Evolutionary conservation across 35 echinoderm and acorn worm genomes (phyloP).

Genomic region (Amphiura filiformis): DNA sequence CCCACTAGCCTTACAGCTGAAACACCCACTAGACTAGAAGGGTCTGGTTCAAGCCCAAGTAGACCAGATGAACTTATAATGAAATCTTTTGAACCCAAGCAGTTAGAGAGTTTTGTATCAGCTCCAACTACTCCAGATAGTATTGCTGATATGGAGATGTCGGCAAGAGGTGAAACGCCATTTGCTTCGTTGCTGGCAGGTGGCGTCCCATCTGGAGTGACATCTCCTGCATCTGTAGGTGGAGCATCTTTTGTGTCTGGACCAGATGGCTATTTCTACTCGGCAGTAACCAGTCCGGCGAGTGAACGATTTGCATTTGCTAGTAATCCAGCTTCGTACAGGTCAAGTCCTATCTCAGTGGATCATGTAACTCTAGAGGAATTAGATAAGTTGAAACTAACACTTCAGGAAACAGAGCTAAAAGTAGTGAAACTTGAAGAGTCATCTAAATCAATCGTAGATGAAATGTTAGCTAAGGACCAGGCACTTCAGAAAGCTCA

Average conservation of each 20-base stretch:
- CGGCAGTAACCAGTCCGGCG: slow-evolving; percentile 70
- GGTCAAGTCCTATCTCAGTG: background rate
- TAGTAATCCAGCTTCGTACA: slow-evolving; percentile 4
- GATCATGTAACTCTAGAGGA: slow-evolving; percentile 27
- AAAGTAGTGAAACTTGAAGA: slow-evolving; percentile 39
- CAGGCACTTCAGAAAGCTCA: slow-evolving; percentile 38
- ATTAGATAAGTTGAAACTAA: slow-evolving; percentile 26
- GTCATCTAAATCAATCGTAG: background rate
- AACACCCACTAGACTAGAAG: background rate
- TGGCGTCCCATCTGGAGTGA: background rate
- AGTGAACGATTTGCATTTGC: slow-evolving; percentile 45
- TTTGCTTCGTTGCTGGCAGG: slow-evolving; percentile 8
- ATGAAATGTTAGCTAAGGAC: slow-evolving; percentile 11
- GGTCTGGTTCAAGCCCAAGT: background rate
- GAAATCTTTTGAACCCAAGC: background rate
- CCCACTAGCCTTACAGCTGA: background rate
- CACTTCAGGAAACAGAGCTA: slow-evolving; percentile 32
- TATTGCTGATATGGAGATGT: slow-evolving; percentile 20
- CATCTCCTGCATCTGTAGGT: background rate
- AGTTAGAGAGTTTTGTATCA: slow-evolving; percentile 36
- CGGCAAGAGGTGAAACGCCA: slow-evolving; percentile 36
- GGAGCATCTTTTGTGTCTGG: slow-evolving; percentile 24
- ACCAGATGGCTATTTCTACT: slow-evolving; percentile 60
- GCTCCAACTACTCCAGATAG: slow-evolving; percentile 31
- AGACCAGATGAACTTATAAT: background rate